Conservation (phyloP, 1,140 invertebrate species). For the Ips typographus region DNA sequence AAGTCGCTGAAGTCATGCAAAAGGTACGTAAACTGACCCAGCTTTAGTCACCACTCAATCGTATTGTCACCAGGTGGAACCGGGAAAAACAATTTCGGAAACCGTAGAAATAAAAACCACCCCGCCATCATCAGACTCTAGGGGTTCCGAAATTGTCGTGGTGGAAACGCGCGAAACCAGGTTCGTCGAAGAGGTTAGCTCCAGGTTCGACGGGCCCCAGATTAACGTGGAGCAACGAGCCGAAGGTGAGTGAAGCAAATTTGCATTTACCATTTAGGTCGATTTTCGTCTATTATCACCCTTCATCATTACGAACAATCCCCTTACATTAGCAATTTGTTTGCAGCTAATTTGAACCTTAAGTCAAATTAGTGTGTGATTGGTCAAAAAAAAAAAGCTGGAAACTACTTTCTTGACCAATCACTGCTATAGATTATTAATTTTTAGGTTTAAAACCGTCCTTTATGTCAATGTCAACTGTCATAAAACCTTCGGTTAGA, state of each 20-base stretch:
- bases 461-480: too few relatives aligned
- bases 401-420: too few relatives aligned
- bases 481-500: too few relatives aligned
- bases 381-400: too few relatives aligned
- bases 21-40: constrained; percentile 44
- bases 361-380: too few relatives aligned
- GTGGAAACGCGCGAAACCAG: constrained; percentile 39
- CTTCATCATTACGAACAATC: too few relatives aligned
- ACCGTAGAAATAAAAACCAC: constrained; percentile 44
- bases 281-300: too few relatives aligned
- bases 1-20: constrained; percentile 59
- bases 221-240: constrained; percentile 23
- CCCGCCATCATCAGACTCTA: constrained; percentile 38
- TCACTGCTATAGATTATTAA: too few relatives aligned
- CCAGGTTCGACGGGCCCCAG: constrained; percentile 50
- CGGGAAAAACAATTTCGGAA: constrained; percentile 33
- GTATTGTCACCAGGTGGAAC: constrained; percentile 11
- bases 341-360: too few relatives aligned
- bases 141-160: constrained; percentile 19
- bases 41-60: background rate
- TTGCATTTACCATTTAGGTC: too few relatives aligned
- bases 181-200: constrained; percentile 53
- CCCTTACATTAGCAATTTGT: too few relatives aligned
- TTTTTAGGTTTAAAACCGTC: too few relatives aligned
- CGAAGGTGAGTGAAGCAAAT: constrained; percentile 8